Evolutionary conservation across 1,140 invertebrate species (phyloP).

Genomic region (Matsumurasca onukii): DNA sequence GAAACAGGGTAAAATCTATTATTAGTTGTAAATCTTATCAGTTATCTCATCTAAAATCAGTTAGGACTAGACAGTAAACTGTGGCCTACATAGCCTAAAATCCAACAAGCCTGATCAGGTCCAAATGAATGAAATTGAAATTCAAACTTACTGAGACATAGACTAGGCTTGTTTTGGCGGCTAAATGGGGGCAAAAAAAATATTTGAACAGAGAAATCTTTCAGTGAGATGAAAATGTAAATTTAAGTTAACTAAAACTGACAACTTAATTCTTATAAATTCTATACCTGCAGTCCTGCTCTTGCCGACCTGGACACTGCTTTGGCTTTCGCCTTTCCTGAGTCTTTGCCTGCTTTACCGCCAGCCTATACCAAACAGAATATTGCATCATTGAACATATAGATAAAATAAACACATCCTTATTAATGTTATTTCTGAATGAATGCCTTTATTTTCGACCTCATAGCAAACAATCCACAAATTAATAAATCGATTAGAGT

Average conservation of each 20-base stretch:
- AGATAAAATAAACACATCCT: not conserved
- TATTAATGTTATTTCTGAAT: not conserved
- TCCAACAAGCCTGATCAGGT: too few relatives aligned
- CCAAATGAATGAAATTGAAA: too few relatives aligned
- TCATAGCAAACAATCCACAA: too few relatives aligned
- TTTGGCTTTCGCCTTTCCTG: conserved; percentile 99
- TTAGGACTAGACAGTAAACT: too few relatives aligned
- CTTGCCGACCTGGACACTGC: conserved; percentile 96
- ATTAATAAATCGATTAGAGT: not conserved
- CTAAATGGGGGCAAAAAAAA: not conserved
- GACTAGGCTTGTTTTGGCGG: conserved; percentile 27
- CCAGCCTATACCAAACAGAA: conserved; percentile 72
- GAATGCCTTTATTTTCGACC: too few relatives aligned
- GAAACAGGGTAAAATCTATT: too few relatives aligned
- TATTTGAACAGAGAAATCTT: not conserved
- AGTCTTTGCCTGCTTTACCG: conserved; percentile 99
- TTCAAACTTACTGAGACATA: too few relatives aligned
- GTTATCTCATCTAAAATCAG: too few relatives aligned
- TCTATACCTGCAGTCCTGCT: conserved; percentile 97
- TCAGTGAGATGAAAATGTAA: not conserved
- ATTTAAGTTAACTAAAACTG: not conserved
- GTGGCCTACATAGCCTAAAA: too few relatives aligned
- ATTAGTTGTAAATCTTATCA: too few relatives aligned
- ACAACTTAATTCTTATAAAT: too few relatives aligned
- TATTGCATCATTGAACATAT: not conserved